Evolutionary conservation across 2,888 invertebrate species (phyloP).

Genomic region (Diachrysia chrysitis): DNA sequence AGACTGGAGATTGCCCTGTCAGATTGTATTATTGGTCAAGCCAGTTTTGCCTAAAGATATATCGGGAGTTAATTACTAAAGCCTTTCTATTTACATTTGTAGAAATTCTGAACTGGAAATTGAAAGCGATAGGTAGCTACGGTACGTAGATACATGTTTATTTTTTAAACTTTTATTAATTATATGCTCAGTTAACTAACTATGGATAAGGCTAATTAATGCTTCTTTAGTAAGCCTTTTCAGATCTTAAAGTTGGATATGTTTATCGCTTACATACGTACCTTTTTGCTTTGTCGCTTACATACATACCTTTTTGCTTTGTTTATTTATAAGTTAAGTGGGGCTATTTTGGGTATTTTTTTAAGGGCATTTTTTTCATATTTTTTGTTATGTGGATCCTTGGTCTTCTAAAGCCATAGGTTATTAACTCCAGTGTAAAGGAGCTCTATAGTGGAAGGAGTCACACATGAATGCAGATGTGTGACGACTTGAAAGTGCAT

Average conservation of each 20-base stretch:
- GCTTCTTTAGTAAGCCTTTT: too few relatives aligned
- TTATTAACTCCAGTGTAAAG: slow-evolving; percentile 11
- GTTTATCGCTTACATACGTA: too few relatives aligned
- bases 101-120: not conserved
- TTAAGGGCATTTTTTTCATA: too few relatives aligned
- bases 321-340: too few relatives aligned
- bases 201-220: not conserved
- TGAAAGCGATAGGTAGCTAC: not conserved
- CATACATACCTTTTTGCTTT: too few relatives aligned
- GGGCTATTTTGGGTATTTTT: too few relatives aligned
- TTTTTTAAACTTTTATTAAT: not conserved
- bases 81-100: not conserved
- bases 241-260: too few relatives aligned
- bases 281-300: too few relatives aligned
- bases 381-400: not conserved
- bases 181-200: not conserved
- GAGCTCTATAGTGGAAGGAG: slow-evolving; percentile 56
- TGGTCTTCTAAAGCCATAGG: not conserved
- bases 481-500: slow-evolving; percentile 70
- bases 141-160: not conserved
- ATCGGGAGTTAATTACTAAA: not conserved
- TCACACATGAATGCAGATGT: slow-evolving; percentile 69
- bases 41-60: not conserved
- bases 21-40: not conserved
- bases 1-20: slow-evolving; percentile 15